These are phyloP conservation scores for Idaea dimidiata DNA, from an alignment of 2,888 invertebrate genomes.

Conservation along the genomic window DNA sequence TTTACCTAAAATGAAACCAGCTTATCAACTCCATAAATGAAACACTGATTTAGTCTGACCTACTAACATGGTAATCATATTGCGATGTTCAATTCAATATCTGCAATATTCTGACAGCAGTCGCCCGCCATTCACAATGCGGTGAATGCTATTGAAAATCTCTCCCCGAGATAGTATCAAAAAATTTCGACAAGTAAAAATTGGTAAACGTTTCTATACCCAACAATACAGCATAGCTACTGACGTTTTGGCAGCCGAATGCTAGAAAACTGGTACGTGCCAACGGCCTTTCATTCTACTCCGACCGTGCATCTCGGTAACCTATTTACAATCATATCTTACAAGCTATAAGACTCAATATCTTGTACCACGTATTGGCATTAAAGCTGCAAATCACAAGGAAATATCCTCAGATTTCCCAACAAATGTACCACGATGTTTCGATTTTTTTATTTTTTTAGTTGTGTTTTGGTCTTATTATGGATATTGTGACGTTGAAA, in stretches of 20 bases:
- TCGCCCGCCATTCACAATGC: neutral
- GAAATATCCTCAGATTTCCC: constrained; percentile 33
- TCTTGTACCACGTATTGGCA: constrained; percentile 9
- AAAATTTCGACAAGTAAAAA: constrained; percentile 49
- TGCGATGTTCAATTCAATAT: neutral
- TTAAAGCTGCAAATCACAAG: constrained; percentile 28
- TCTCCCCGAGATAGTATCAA: neutral
- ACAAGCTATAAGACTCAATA: constrained; percentile 18
- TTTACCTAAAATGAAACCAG: no score
- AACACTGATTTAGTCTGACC: no score
- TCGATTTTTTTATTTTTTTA: constrained; percentile 8
- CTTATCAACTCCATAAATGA: no score
- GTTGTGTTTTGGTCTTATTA: constrained; percentile 7
- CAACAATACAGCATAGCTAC: constrained; percentile 37
- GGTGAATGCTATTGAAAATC: constrained; percentile 2
- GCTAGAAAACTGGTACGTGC: constrained; percentile 43
- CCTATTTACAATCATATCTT: constrained; percentile 10
- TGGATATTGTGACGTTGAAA: neutral
- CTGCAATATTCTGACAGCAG: neutral
- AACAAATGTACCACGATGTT: constrained; percentile 12
- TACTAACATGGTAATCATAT: no score
- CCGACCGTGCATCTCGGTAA: constrained; percentile 11
- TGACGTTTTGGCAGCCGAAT: constrained; percentile 46
- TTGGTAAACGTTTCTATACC: constrained; percentile 45
- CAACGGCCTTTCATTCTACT: constrained; percentile 42